phyloP scores from a whole-genome alignment of 2,888 invertebrate species.

The Brachyptera putata region DNA sequence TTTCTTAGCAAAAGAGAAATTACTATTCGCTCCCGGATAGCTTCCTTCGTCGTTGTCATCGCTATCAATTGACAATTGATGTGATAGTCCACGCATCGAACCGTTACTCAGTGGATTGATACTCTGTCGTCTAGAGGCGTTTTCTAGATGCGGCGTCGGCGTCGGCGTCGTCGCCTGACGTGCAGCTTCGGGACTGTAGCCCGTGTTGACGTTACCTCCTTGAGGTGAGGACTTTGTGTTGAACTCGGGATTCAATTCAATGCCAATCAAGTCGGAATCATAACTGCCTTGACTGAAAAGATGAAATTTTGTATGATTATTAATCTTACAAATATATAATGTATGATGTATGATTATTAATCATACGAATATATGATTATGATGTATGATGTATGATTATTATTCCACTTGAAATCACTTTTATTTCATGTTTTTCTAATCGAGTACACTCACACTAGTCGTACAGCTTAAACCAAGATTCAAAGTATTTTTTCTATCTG shows the following conservation, averaged over 20 bases:
- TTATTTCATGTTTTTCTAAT: too few species aligned
- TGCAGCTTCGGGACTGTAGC: not conserved
- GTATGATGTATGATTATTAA: too few species aligned
- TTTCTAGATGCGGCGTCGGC: conserved; percentile 24
- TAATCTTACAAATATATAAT: not conserved
- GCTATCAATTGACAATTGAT: conserved; percentile 1
- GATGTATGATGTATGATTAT: too few species aligned
- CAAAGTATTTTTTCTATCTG: too few species aligned
- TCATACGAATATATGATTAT: not conserved
- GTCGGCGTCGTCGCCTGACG: conserved; percentile 20
- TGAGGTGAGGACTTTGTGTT: not conserved
- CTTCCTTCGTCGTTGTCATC: not conserved
- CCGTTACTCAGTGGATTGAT: conserved; percentile 5
- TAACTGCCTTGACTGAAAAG: conserved; percentile 53
- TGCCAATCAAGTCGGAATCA: conserved; percentile 62
- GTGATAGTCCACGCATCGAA: not conserved
- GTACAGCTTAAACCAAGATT: too few species aligned
- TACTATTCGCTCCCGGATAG: not conserved
- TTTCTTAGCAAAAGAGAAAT: conserved; percentile 12
- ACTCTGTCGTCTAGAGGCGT: not conserved
- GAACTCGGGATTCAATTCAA: conserved; percentile 63
- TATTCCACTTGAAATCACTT: too few species aligned
- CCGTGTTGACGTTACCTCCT: not conserved
- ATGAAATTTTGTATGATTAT: not conserved
- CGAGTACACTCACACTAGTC: too few species aligned